Base-by-base conservation (phyloP, 2,797 vertebrate species). In the Coranthus polyacanthus region DNA sequence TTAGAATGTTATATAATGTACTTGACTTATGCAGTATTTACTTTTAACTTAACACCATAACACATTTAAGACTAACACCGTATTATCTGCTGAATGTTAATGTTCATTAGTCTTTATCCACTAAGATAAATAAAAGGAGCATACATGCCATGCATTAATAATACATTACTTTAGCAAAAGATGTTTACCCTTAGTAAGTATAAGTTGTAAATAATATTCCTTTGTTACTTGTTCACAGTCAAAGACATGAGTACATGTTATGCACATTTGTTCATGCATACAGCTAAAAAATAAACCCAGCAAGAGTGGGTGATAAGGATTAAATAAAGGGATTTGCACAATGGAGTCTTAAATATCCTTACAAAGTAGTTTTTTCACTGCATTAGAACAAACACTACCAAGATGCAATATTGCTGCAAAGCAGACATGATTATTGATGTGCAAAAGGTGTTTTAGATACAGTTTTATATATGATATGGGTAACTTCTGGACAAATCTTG, bases 11-110 rank as follows among this genome's bases (percentile, higher is more conserved):
- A 24, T 18, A 34, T 37, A 0, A 65, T 63, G 55, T 34, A 6
- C 16, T 56, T 62, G 54, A 13, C 38, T 51, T 39, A 37, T 42
- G 2, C 61, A 52, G 24, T 76, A 16, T 52, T 76, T 56, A 29
- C 47, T 63, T 41, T 54, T 13, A 46, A 37, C 63, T 49, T 36
- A 41, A 15, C 13, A 37, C 13, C 21, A 39, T n/a, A 18, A 45
- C 2, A 6, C 45, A 6, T 63, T 13, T 7, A 2, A 4, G 38
- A 36, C 20, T 17, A 12, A 21, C 26, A 29, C 26, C 3, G 9
- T 29, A 29, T 29, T 1, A 29, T 29, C 9, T 29, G 26, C 26
- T 29, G 9, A 24, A 22, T 0, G 6, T 34, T 12, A 12, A 61
- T 47, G 13, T 15, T 51, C 8, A 50, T 8, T 44, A 38, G 18